Conservation (phyloP, 2,888 invertebrate species). For the Sarcophaga caerulescens region DNA sequence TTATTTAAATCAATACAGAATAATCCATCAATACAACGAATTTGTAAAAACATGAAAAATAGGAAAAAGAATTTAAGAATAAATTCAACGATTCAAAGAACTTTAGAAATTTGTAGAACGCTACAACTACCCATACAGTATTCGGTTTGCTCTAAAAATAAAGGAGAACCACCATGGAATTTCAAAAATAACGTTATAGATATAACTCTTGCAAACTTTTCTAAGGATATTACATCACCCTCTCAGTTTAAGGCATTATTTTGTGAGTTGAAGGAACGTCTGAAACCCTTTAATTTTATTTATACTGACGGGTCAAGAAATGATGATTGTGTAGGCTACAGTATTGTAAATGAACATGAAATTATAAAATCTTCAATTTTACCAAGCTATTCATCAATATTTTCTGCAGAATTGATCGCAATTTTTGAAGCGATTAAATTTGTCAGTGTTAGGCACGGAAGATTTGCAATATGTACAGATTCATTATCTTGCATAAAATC, state of each 20-base stretch:
- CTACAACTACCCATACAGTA: background rate
- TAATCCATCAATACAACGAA: background rate
- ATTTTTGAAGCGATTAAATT: background rate
- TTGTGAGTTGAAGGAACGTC: background rate
- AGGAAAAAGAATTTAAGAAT: background rate
- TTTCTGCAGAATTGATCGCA: conserved; percentile 20
- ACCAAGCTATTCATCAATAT: background rate
- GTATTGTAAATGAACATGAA: background rate
- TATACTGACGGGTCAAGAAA: conserved; percentile 1
- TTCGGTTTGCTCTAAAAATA: background rate
- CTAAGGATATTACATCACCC: background rate
- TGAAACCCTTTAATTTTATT: background rate
- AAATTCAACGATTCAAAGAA: background rate
- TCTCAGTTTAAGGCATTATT: background rate
- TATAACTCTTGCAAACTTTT: background rate
- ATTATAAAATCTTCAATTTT: conserved; percentile 7
- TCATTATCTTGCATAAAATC: conserved; percentile 7
- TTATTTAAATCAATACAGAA: background rate
- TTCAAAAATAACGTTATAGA: background rate
- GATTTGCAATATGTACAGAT: conserved; percentile 10
- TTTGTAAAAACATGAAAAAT: background rate
- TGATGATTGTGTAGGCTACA: background rate
- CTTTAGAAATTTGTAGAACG: background rate
- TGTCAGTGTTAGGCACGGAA: background rate
- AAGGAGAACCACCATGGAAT: background rate